Conservation (phyloP, 2,797 vertebrate species). For the Syngnathus rostellatus region DNA sequence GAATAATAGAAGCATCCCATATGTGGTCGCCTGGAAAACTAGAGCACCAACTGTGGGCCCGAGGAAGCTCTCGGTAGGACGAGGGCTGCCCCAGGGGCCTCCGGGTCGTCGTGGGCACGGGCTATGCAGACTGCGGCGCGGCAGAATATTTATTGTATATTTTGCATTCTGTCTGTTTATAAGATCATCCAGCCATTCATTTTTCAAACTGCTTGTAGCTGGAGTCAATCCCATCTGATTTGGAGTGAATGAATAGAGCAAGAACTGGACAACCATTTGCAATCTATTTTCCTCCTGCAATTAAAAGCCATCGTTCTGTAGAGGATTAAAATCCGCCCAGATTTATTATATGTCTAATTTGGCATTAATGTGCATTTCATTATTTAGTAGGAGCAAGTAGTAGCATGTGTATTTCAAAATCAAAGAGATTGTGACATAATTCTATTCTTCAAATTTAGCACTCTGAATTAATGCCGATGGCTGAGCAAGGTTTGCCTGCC, state of each 20-base stretch:
- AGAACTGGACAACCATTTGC: too few species aligned
- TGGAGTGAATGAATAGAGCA: too few species aligned
- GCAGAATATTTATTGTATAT: too few species aligned
- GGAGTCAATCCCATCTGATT: too few species aligned
- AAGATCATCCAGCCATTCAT: too few species aligned
- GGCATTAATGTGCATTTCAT: not conserved
- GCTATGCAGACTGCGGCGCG: slow-evolving; percentile 14
- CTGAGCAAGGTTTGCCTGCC: not conserved
- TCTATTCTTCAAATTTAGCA: not conserved
- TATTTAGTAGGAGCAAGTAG: not conserved
- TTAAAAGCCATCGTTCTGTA: too few species aligned
- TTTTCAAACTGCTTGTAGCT: too few species aligned
- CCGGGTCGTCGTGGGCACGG: slow-evolving; percentile 15
- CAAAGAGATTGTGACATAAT: not conserved
- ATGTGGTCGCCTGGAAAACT: slow-evolving; percentile 61
- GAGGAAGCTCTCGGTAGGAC: slow-evolving; percentile 43
- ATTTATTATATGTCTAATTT: slow-evolving; percentile 1
- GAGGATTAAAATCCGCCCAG: too few species aligned
- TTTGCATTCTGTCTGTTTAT: too few species aligned
- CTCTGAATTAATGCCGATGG: not conserved
- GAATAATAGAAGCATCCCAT: slow-evolving; percentile 63
- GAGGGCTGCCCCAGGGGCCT: slow-evolving; percentile 34
- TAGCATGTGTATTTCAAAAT: not conserved
- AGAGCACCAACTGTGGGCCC: slow-evolving; percentile 68
- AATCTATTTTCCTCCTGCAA: too few species aligned